These are phyloP conservation scores for Eulithis prunata DNA, from an alignment of 2,888 invertebrate species.

Conservation along the genomic window DNA sequence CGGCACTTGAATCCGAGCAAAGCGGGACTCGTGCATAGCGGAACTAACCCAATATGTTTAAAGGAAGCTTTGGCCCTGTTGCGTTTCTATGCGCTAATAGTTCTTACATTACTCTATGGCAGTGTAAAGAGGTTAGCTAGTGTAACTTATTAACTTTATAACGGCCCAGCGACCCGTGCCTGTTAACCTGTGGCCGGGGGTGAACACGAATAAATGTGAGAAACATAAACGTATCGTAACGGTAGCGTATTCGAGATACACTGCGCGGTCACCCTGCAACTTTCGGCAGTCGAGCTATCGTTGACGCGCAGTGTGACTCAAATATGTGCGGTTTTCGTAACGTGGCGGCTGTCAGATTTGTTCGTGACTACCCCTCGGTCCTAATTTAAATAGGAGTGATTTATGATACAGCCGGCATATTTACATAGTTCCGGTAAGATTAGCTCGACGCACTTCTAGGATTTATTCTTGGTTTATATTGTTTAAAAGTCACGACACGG, in stretches of 20 bases:
- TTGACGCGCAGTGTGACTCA: no score
- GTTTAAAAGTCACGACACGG: background rate
- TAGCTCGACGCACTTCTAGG: slow-evolving; percentile 26
- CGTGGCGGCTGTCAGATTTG: slow-evolving; percentile 8
- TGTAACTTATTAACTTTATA: slow-evolving; percentile 40
- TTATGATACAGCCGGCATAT: slow-evolving; percentile 34
- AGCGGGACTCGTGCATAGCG: no score
- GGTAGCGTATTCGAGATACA: no score
- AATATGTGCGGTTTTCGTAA: no score
- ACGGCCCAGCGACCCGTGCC: slow-evolving; percentile 22
- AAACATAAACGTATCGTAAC: no score
- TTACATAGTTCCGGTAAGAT: slow-evolving; percentile 39
- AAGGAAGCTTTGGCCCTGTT: background rate
- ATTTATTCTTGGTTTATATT: slow-evolving; percentile 16
- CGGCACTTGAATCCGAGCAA: no score
- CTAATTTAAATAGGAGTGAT: slow-evolving; percentile 43
- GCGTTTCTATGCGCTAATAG: background rate
- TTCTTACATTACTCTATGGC: background rate
- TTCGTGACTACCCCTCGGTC: background rate
- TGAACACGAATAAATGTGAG: no score
- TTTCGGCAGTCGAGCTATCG: no score
- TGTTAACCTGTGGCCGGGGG: no score
- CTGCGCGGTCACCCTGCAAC: no score
- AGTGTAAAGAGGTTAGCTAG: slow-evolving; percentile 15
- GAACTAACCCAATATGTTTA: no score